These are phyloP conservation scores for Atractosteus spatula DNA, from an alignment of 2,113 vertebrate genomes.

Conservation along the genomic window DNA sequence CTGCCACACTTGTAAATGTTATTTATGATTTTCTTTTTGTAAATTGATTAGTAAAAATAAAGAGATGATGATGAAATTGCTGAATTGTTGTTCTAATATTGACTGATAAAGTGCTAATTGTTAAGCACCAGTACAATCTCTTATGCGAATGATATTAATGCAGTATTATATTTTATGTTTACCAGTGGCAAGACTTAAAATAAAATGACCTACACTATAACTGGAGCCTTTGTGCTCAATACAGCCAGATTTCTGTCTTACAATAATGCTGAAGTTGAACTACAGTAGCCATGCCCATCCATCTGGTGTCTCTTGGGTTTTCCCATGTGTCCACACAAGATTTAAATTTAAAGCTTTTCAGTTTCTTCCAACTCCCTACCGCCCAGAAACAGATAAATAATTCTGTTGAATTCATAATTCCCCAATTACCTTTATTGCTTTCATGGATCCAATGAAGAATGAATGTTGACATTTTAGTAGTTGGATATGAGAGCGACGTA, in stretches of 20 bases:
- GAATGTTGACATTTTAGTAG: conserved; percentile 22
- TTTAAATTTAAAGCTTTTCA: conserved; percentile 6
- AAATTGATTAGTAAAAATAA: no score
- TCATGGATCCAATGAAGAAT: conserved; percentile 18
- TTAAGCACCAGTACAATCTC: no score
- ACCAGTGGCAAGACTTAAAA: no score
- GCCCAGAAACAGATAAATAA: conserved; percentile 13
- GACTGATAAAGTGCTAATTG: no score
- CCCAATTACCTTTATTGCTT: conserved; percentile 21
- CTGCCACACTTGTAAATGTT: no score
- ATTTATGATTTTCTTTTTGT: no score
- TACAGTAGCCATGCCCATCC: conserved; percentile 9
- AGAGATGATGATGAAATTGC: no score
- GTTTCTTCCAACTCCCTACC: background rate
- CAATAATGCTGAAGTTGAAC: background rate
- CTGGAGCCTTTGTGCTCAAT: background rate
- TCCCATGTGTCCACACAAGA: background rate
- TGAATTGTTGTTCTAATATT: no score
- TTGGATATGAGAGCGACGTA: conserved; percentile 13
- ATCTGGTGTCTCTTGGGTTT: conserved; percentile 17
- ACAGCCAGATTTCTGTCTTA: conserved; percentile 23
- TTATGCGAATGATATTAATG: no score
- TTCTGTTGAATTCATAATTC: conserved; percentile 10
- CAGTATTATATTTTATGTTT: no score
- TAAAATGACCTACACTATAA: no score